phyloP scores from a whole-genome alignment of 1,140 invertebrate species.

The Drosophila bifasciata region DNA sequence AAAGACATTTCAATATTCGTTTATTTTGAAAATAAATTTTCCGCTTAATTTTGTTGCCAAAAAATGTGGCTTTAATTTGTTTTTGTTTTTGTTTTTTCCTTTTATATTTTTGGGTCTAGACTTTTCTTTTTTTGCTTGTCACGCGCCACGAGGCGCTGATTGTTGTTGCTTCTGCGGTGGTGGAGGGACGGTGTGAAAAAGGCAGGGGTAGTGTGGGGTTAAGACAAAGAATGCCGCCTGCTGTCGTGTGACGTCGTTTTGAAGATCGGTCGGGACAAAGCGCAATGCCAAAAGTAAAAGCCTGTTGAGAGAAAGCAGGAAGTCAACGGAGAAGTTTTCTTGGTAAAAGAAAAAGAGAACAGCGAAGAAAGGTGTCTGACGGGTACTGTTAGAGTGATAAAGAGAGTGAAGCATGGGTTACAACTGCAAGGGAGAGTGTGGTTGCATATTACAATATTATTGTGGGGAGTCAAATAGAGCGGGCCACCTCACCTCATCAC shows the following conservation, averaged over 20 bases:
- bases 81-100: slow-evolving; percentile 29
- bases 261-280: slow-evolving; percentile 20
- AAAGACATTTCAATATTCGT: slow-evolving; percentile 11
- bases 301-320: slow-evolving; percentile 27
- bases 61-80: slow-evolving; percentile 33
- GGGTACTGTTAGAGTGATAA: too few relatives aligned
- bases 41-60: slow-evolving; percentile 57
- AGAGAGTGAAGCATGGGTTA: too few relatives aligned
- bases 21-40: slow-evolving; percentile 48
- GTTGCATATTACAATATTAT: too few relatives aligned
- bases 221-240: slow-evolving; percentile 47
- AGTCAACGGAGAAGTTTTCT: slow-evolving; percentile 1
- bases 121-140: slow-evolving; percentile 46
- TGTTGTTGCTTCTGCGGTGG: not conserved
- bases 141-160: slow-evolving; percentile 61
- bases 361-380: too few relatives aligned
- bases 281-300: slow-evolving; percentile 16
- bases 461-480: too few relatives aligned
- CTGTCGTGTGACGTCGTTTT: slow-evolving; percentile 26
- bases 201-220: slow-evolving; percentile 17
- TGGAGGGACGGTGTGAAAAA: slow-evolving; percentile 18
- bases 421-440: too few relatives aligned
- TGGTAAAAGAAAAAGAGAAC: too few relatives aligned
- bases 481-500: too few relatives aligned
- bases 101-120: slow-evolving; percentile 2